phyloP scores from a whole-genome alignment of 1,140 invertebrate genomes.

The Uloborus diversus region DNA sequence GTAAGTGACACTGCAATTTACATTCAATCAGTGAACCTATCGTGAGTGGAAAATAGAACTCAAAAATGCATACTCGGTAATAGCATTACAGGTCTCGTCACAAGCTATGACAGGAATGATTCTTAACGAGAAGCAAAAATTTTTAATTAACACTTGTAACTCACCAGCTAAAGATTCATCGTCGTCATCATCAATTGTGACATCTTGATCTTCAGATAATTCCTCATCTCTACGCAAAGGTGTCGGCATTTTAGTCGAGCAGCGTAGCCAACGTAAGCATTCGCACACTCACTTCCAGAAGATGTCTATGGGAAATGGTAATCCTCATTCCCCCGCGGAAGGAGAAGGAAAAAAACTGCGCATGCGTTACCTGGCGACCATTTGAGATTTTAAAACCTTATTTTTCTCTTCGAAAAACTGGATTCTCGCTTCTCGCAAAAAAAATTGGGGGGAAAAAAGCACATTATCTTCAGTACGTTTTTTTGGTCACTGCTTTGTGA shows the following conservation, averaged over 20 bases:
- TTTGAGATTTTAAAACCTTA: constrained; percentile 55
- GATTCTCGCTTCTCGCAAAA: no score
- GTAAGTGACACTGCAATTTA: no score
- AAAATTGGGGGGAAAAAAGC: no score
- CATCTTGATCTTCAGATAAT: constrained; percentile 53
- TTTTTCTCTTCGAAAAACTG: constrained; percentile 54
- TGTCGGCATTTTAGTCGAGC: constrained; percentile 61
- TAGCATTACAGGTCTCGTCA: no score
- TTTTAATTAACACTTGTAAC: not conserved
- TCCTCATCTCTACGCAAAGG: constrained; percentile 58
- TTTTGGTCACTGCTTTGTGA: no score
- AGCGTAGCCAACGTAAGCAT: constrained; percentile 41
- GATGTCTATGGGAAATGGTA: constrained; percentile 54
- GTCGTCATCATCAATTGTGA: constrained; percentile 36
- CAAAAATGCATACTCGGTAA: no score
- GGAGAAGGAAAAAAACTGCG: constrained; percentile 55
- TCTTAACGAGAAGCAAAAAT: no score
- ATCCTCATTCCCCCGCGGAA: constrained; percentile 54
- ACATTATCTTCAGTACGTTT: no score
- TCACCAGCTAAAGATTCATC: constrained; percentile 56
- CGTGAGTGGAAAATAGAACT: no score
- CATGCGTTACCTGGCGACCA: constrained; percentile 54
- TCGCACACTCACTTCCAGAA: constrained; percentile 40
- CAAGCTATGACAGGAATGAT: no score
- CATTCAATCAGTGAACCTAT: no score